phyloP scores from a whole-genome alignment of 2,797 vertebrate genomes.

The Peromyscus aztecus region DNA sequence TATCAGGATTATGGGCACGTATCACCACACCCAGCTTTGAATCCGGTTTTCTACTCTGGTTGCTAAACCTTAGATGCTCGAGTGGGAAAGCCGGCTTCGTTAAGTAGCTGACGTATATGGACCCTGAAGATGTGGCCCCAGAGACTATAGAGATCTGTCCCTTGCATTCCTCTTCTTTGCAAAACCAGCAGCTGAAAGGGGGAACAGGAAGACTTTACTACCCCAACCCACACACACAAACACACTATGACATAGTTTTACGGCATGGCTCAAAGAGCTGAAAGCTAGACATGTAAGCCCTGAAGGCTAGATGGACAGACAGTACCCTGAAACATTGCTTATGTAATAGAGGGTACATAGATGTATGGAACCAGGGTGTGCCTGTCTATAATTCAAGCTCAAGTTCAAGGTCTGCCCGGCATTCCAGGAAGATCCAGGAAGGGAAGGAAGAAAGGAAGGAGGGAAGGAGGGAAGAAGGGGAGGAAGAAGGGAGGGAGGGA shows the following conservation, averaged over 20 bases:
- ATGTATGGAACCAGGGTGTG: background rate
- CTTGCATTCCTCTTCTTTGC: background rate
- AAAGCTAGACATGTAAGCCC: background rate
- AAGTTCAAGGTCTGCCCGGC: background rate
- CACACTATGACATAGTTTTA: background rate
- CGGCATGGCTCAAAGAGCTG: background rate
- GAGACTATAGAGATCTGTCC: background rate
- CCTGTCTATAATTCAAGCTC: background rate
- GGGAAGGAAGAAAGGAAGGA: background rate
- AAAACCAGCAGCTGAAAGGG: background rate
- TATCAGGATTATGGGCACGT: background rate
- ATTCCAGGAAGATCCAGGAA: background rate
- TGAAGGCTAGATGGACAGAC: background rate
- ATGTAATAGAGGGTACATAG: background rate
- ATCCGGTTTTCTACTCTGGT: background rate
- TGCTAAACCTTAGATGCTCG: background rate
- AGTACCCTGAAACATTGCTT: background rate
- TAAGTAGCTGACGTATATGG: background rate
- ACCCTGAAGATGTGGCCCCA: background rate
- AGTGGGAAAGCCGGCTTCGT: background rate
- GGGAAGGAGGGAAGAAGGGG: accelerated
- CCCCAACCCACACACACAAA: background rate
- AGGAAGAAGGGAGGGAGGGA: no score
- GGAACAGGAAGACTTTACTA: background rate
- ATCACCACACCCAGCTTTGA: background rate